These are phyloP conservation scores for Anticlea derivata DNA, from an alignment of 2,888 invertebrate species.

Conservation along the genomic window DNA sequence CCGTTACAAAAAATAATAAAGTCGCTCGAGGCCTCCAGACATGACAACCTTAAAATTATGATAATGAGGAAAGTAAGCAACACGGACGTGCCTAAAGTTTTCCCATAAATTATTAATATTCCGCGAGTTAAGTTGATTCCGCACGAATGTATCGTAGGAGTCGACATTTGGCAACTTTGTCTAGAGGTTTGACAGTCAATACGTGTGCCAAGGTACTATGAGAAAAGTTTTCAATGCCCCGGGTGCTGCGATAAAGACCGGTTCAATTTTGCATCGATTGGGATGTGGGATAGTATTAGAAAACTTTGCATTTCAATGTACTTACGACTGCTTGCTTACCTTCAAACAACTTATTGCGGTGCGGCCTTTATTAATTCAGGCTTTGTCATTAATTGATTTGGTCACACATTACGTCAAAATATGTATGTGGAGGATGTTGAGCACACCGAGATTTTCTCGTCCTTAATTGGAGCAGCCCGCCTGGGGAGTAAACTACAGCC, in stretches of 20 bases:
- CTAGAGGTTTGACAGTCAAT: slow-evolving; percentile 11
- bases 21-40: slow-evolving; percentile 44
- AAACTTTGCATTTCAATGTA: too few relatives aligned
- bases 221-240: slow-evolving; percentile 15
- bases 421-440: too few relatives aligned
- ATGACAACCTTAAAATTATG: slow-evolving; percentile 65
- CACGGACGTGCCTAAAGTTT: slow-evolving; percentile 55
- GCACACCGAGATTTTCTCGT: too few relatives aligned
- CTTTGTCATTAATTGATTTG: too few relatives aligned
- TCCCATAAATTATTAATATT: slow-evolving; percentile 61
- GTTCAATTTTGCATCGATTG: slow-evolving; percentile 8
- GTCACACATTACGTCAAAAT: too few relatives aligned
- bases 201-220: slow-evolving; percentile 17
- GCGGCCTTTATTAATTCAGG: too few relatives aligned
- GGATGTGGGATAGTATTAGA: background rate
- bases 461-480: too few relatives aligned
- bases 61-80: slow-evolving; percentile 63
- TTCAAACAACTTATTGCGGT: too few relatives aligned
- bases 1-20: slow-evolving; percentile 55
- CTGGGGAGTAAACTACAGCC: too few relatives aligned
- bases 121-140: slow-evolving; percentile 31
- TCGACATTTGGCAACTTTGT: slow-evolving; percentile 19
- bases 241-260: slow-evolving; percentile 17
- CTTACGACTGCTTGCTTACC: too few relatives aligned
- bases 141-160: slow-evolving; percentile 25